Conservation (phyloP, 2,797 vertebrate genomes). For the Dendrocincla fuliginosa region DNA sequence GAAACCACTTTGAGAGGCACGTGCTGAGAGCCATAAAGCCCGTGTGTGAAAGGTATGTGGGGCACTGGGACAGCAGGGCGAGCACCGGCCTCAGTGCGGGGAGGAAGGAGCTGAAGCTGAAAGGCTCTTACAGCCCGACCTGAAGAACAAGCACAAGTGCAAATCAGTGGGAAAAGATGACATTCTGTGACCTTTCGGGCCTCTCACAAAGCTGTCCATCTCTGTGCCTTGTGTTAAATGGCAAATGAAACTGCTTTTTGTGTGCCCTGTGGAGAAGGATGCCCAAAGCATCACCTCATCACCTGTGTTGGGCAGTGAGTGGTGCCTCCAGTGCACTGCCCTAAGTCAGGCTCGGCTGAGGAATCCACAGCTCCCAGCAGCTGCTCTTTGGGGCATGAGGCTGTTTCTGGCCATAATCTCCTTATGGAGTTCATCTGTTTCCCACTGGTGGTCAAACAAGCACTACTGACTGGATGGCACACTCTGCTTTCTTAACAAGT, state of each 20-base stretch:
- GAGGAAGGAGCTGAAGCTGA: neutral
- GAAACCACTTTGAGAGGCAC: neutral
- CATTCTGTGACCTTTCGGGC: no score
- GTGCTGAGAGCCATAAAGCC: neutral
- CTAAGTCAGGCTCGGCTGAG: neutral
- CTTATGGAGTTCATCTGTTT: neutral
- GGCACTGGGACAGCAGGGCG: neutral
- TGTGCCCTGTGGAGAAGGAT: neutral
- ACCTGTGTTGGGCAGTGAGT: neutral
- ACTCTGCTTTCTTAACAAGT: neutral
- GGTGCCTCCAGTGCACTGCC: neutral
- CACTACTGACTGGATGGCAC: neutral
- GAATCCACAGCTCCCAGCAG: neutral
- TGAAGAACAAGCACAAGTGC: neutral
- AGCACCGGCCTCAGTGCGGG: no score
- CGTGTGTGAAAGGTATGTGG: neutral
- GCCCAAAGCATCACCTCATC: neutral
- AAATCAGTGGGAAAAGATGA: neutral
- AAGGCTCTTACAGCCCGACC: neutral
- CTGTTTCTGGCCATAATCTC: neutral
- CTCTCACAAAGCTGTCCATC: neutral
- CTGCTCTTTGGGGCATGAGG: neutral
- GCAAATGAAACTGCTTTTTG: neutral
- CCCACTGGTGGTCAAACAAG: neutral
- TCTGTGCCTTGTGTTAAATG: accelerated